phyloP scores from a whole-genome alignment of 2,797 vertebrate species.

The Onychomys leucogaster region DNA sequence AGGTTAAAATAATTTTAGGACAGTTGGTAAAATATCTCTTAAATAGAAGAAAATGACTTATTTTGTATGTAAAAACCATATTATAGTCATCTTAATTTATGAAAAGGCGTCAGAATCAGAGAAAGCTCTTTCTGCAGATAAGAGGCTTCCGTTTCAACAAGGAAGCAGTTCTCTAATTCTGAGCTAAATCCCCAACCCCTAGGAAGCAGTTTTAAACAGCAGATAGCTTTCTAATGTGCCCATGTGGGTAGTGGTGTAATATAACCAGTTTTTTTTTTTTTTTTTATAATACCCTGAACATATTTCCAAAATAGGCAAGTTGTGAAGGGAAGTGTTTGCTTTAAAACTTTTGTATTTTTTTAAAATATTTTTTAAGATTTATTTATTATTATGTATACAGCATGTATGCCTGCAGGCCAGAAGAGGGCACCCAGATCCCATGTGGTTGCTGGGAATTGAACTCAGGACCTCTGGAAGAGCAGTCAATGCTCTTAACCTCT shows the following conservation, averaged over 20 bases:
- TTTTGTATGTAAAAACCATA: slow-evolving; percentile 60
- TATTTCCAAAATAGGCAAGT: slow-evolving; percentile 55
- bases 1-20: slow-evolving; percentile 57
- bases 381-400: too few relatives aligned
- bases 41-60: slow-evolving; percentile 44
- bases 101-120: slow-evolving; percentile 63
- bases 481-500: too few relatives aligned
- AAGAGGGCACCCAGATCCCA: too few relatives aligned
- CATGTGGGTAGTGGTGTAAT: background rate
- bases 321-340: slow-evolving; percentile 63
- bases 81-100: slow-evolving; percentile 3
- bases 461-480: too few relatives aligned
- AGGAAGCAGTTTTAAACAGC: slow-evolving; percentile 45
- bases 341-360: slow-evolving; percentile 50
- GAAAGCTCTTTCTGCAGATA: slow-evolving; percentile 61
- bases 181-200: too few relatives aligned
- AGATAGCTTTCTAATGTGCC: slow-evolving; percentile 42
- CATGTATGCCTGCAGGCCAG: too few relatives aligned
- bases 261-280: background rate
- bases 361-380: too few relatives aligned
- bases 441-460: too few relatives aligned
- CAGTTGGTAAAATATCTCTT: slow-evolving; percentile 49
- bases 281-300: background rate
- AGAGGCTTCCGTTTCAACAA: slow-evolving; percentile 50
- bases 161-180: slow-evolving; percentile 41